Conservation (phyloP, 2,113 vertebrate species). For the Rhabdomys dilectus region DNA sequence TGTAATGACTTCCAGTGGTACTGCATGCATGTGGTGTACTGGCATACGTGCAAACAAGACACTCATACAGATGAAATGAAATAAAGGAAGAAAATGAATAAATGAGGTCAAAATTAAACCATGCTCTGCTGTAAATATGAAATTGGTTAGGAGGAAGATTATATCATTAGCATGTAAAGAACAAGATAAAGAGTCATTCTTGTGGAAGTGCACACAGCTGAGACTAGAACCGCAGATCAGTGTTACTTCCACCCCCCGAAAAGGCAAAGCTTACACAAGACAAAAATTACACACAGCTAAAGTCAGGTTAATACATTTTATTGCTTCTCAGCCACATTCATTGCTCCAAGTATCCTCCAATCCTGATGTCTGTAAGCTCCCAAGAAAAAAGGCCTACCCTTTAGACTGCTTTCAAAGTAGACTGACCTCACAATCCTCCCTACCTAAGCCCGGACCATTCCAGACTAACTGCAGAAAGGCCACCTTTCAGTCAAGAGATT, state of each 20-base stretch:
- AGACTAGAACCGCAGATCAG: too few relatives aligned
- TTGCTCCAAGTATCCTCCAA: background rate
- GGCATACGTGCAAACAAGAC: background rate
- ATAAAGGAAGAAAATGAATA: background rate
- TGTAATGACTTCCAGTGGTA: too few relatives aligned
- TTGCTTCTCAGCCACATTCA: background rate
- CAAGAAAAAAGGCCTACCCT: background rate
- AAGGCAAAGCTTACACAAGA: background rate
- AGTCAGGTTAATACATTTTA: background rate
- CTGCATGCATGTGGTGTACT: too few relatives aligned
- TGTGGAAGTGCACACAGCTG: background rate
- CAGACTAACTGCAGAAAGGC: background rate
- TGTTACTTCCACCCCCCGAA: background rate
- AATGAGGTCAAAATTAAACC: background rate
- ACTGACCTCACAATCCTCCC: background rate
- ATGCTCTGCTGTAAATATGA: background rate
- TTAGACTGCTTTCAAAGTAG: fast-evolving
- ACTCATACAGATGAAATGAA: background rate
- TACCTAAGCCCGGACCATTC: background rate
- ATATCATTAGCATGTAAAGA: background rate
- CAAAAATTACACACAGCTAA: background rate
- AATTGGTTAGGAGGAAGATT: background rate
- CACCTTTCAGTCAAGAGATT: background rate
- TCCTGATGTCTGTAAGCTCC: background rate
- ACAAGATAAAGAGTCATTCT: background rate